phyloP scores from a whole-genome alignment of 2,797 vertebrate genomes.

The Prunella strophiata region DNA sequence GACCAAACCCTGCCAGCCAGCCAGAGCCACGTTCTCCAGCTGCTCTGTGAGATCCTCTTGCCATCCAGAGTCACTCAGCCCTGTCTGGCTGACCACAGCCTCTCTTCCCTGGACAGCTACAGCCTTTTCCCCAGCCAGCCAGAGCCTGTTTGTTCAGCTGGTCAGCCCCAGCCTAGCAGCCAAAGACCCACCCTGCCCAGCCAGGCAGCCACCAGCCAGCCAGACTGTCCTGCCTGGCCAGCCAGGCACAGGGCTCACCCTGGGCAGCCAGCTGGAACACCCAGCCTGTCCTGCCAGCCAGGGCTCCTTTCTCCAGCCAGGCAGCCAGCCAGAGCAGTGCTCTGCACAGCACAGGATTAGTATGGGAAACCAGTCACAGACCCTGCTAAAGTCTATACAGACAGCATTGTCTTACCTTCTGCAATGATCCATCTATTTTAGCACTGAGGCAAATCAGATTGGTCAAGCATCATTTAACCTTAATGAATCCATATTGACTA shows the following conservation, averaged over 20 bases:
- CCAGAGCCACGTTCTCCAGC: background rate
- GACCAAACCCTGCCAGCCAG: background rate
- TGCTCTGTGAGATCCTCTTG: background rate
- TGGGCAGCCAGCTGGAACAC: background rate
- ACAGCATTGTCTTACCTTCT: background rate
- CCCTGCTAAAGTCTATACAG: background rate
- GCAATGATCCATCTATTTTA: background rate
- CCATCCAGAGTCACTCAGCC: background rate
- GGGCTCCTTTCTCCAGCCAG: background rate
- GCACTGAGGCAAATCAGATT: background rate
- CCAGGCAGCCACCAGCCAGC: too few relatives aligned
- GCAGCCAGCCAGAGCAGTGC: background rate
- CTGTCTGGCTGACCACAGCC: background rate
- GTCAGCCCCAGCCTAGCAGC: background rate
- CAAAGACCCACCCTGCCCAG: too few relatives aligned
- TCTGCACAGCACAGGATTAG: background rate
- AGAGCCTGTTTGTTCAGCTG: background rate
- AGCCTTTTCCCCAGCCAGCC: background rate
- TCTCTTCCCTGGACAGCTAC: background rate
- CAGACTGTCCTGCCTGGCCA: background rate
- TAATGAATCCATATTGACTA: background rate
- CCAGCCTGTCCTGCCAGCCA: background rate
- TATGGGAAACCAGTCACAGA: background rate
- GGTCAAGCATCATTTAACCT: conserved; percentile 9
- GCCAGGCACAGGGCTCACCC: background rate